Percentiles rank a stretch among this genome's conserved stretches.
Conservation (phyloP, 30 jellyfish, hydroid and myxozoan genomes). For the Turritopsis rubra region DNA sequence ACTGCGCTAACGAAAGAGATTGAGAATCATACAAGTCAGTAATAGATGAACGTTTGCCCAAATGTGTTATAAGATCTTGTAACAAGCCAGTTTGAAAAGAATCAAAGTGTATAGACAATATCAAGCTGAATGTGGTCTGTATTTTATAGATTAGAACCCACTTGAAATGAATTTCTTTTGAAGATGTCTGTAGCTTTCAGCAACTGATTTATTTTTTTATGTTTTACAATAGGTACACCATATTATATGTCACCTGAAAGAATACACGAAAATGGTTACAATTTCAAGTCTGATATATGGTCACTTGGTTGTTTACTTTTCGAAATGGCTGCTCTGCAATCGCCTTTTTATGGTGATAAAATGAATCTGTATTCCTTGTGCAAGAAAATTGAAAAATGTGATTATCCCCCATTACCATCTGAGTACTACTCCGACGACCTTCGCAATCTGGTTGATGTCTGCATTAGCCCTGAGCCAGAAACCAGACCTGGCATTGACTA, state of each 20-base stretch:
- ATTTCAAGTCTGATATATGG: conserved; percentile 94
- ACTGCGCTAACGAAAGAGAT: too few relatives aligned
- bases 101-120: too few relatives aligned
- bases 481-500: conserved; percentile 83
- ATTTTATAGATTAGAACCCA: too few relatives aligned
- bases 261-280: conserved; percentile 97
- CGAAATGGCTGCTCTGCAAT: conserved; percentile 99
- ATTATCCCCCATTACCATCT: conserved; percentile 96
- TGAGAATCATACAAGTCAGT: too few relatives aligned
- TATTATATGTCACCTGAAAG: conserved; percentile 98
- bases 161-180: too few relatives aligned
- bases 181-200: too few relatives aligned
- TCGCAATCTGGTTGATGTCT: conserved; percentile 83
- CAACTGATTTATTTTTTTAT: too few relatives aligned
- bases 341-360: conserved; percentile 97
- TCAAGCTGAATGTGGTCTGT: too few relatives aligned
- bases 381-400: conserved; percentile 92
- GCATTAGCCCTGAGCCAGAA: conserved; percentile 97
- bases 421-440: conserved; percentile 92
- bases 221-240: conserved; percentile 75
- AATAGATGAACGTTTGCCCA: too few relatives aligned
- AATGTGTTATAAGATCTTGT: too few relatives aligned
- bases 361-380: conserved; percentile 93
- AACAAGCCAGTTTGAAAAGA: too few relatives aligned
- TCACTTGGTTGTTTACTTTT: conserved; percentile 91